These are phyloP conservation scores for Martes flavigula DNA, from an alignment of 2,797 vertebrate species.

Conservation along the genomic window DNA sequence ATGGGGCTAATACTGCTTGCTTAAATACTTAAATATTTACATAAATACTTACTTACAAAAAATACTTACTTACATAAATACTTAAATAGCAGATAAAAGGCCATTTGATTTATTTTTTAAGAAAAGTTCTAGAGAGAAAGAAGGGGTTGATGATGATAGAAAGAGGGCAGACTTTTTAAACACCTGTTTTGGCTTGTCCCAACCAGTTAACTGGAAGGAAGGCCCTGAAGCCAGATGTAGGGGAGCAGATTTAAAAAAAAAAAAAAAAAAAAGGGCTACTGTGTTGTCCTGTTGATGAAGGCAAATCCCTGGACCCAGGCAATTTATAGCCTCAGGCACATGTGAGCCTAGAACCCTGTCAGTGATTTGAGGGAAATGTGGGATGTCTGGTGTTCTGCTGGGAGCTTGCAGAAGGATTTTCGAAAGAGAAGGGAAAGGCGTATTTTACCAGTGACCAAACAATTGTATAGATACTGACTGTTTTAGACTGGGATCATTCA, in stretches of 20 bases:
- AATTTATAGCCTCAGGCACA: neutral
- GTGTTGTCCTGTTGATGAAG: neutral
- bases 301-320: neutral
- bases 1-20: neutral
- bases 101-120: neutral
- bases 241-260: neutral
- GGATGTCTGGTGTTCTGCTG: neutral
- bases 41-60: too few relatives aligned
- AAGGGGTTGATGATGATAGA: neutral
- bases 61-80: too few relatives aligned
- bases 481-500: slow-evolving; percentile 22
- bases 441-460: slow-evolving; percentile 21
- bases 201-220: slow-evolving; percentile 12
- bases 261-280: neutral
- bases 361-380: neutral
- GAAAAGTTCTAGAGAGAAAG: neutral
- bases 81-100: neutral
- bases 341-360: neutral
- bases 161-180: neutral
- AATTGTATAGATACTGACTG: neutral
- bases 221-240: neutral
- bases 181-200: slow-evolving; percentile 19
- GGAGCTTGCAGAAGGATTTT: slow-evolving; percentile 1
- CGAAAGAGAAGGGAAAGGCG: neutral
- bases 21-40: too few relatives aligned